Conservation (phyloP, 2,797 vertebrate species). For the Paguma larvata region DNA sequence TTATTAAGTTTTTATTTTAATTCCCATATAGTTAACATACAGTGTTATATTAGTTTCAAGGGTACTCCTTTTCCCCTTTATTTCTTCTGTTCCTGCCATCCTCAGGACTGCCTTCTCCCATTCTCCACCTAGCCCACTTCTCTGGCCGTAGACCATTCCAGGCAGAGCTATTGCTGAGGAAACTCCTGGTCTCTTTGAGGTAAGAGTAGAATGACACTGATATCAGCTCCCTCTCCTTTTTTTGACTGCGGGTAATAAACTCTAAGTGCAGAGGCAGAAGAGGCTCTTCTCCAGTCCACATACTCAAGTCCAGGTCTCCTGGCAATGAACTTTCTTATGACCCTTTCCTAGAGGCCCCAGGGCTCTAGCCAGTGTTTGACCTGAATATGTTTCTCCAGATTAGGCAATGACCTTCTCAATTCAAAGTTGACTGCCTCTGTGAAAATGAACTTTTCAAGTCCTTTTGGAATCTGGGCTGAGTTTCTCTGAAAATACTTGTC, state of each 20-base stretch:
- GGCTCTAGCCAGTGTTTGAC: conserved; percentile 84
- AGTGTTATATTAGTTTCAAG: not conserved
- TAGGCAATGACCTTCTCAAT: conserved; percentile 88
- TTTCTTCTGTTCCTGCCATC: not conserved
- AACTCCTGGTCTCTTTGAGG: not conserved
- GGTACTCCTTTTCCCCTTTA: not conserved
- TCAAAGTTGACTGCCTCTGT: conserved; percentile 79
- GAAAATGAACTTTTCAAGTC: conserved; percentile 74
- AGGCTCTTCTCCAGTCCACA: conserved; percentile 69
- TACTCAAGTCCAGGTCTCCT: conserved; percentile 47
- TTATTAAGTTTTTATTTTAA: not conserved
- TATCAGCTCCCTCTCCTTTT: not conserved
- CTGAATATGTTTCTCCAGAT: conserved; percentile 88
- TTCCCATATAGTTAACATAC: not conserved
- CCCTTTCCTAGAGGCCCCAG: conserved; percentile 83
- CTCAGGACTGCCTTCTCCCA: not conserved
- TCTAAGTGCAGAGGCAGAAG: conserved; percentile 56
- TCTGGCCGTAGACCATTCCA: not conserved
- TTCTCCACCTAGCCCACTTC: not conserved
- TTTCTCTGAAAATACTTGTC: conserved; percentile 25
- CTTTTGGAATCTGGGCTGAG: conserved; percentile 70
- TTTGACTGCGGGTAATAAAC: not conserved
- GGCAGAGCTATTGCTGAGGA: not conserved
- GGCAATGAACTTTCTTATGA: conserved; percentile 70
- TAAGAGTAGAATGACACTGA: not conserved